A percentile compares a stretch with the other conserved stretches of the same genome.
Conservation (phyloP, 1,140 invertebrate genomes). For the Luehdorfia chinensis region DNA sequence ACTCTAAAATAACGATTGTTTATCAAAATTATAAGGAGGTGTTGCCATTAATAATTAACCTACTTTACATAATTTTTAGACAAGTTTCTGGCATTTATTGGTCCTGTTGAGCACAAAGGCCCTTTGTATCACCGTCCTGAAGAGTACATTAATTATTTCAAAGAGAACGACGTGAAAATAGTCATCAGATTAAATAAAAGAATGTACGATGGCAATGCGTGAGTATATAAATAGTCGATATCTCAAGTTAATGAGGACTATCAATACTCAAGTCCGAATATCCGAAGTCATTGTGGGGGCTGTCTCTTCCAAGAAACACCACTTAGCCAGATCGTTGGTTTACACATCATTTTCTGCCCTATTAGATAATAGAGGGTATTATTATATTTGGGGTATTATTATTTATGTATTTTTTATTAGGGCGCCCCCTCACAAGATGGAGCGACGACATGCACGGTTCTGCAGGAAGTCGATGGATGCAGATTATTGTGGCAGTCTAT, state of each 20-base stretch:
- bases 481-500: too few relatives aligned
- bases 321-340: too few relatives aligned
- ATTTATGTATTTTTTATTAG: too few relatives aligned
- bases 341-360: too few relatives aligned
- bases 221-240: slow-evolving; percentile 28
- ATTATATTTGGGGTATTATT: too few relatives aligned
- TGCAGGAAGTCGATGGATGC: too few relatives aligned
- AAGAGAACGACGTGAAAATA: slow-evolving; percentile 91
- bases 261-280: neutral
- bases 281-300: neutral
- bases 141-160: slow-evolving; percentile 96
- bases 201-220: slow-evolving; percentile 89
- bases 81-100: slow-evolving; percentile 98
- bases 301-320: neutral
- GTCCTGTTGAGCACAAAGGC: slow-evolving; percentile 92
- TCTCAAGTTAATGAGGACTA: slow-evolving; percentile 3
- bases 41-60: too few relatives aligned
- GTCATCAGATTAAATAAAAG: slow-evolving; percentile 96
- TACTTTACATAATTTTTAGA: slow-evolving; percentile 34
- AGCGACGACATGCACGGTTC: too few relatives aligned
- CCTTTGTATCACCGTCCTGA: slow-evolving; percentile 93
- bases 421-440: too few relatives aligned
- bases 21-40: too few relatives aligned
- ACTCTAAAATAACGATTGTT: too few relatives aligned
- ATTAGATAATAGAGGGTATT: too few relatives aligned